Evolutionary conservation across 2,113 vertebrate species (phyloP).

Genomic region (Balaeniceps rex): DNA sequence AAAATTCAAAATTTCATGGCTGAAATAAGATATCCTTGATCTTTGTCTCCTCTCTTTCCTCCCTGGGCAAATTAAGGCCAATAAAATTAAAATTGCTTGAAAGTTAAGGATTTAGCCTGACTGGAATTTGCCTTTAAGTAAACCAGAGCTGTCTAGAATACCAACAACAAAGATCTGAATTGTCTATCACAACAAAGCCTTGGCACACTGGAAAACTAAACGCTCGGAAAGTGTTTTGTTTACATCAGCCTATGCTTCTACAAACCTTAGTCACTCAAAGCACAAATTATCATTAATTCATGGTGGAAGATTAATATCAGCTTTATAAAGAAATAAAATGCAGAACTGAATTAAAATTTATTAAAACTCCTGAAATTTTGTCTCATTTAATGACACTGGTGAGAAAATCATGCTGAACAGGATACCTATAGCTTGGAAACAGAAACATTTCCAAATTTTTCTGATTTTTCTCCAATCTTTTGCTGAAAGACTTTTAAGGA

Average conservation of each 20-base stretch:
- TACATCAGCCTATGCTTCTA: neutral
- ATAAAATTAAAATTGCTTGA: neutral
- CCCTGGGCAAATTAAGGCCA: neutral
- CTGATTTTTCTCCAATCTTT: neutral
- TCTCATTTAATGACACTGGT: neutral
- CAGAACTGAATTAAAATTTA: neutral
- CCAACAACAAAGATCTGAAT: neutral
- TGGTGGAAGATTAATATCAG: neutral
- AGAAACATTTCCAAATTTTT: neutral
- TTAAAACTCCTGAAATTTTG: neutral
- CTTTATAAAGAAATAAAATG: neutral
- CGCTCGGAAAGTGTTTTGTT: neutral
- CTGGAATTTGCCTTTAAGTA: neutral
- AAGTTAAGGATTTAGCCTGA: neutral
- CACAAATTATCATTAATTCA: neutral
- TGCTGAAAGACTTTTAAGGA: neutral
- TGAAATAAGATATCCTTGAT: neutral
- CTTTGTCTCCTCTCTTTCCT: neutral
- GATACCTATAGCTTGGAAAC: neutral
- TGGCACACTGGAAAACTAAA: neutral
- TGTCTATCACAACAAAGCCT: neutral
- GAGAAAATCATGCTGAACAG: neutral
- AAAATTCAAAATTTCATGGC: neutral
- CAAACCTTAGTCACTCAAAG: neutral
- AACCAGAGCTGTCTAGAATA: neutral